These are phyloP conservation scores for Tauraco erythrolophus DNA, from an alignment of 2,113 vertebrate genomes.

Conservation along the genomic window DNA sequence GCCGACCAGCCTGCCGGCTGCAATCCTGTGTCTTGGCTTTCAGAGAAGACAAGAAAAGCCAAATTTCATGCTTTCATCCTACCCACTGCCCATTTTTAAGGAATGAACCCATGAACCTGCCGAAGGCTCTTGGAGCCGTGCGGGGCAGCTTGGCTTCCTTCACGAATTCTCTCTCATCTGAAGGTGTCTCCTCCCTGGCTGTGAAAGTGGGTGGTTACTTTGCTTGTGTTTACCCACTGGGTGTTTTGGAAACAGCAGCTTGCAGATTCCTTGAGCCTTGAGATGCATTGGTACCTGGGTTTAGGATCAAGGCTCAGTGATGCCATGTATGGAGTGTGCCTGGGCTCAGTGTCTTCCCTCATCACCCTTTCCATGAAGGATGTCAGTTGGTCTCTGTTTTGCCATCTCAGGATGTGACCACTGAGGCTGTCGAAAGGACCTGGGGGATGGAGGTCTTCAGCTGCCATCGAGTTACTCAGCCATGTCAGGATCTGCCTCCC, in stretches of 20 bases:
- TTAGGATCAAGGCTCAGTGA: background rate
- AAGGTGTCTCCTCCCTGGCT: background rate
- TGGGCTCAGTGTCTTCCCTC: background rate
- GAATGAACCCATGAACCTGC: accelerated
- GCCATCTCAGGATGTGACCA: background rate
- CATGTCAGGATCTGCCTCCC: background rate
- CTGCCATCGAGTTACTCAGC: background rate
- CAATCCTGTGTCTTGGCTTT: background rate
- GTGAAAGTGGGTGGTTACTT: background rate
- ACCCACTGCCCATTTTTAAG: background rate
- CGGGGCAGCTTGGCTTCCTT: background rate
- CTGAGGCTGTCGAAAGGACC: background rate
- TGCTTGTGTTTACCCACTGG: background rate
- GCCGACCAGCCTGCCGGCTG: background rate
- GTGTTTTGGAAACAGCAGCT: background rate
- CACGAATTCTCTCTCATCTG: background rate
- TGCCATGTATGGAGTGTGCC: accelerated
- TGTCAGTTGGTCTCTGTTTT: background rate
- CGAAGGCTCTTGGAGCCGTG: accelerated
- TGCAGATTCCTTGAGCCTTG: background rate
- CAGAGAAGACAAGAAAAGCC: background rate
- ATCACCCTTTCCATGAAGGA: accelerated
- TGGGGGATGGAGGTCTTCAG: background rate
- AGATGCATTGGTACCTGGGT: background rate
- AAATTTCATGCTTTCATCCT: background rate